Base-by-base conservation (phyloP, 1,140 invertebrate species). In the Drosophila albomicans region DNA sequence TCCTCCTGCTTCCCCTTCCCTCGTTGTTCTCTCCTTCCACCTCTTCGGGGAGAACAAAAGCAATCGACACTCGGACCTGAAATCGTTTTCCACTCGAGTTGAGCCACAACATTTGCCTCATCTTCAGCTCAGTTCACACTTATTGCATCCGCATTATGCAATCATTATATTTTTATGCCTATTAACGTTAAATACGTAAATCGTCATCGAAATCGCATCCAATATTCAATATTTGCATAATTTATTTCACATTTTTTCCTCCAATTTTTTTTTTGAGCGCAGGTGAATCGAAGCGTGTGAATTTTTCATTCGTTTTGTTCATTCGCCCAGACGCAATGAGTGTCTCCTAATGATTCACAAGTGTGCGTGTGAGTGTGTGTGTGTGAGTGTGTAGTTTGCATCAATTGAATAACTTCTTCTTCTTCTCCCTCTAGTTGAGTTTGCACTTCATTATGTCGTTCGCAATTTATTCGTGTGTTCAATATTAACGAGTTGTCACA, bases 161-260 rank as follows among this genome's bases (percentile, higher is more conserved):
- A 86, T 86, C 82, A 86, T 86, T 86, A 86, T 76, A 79, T 76
- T 86, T 69, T 86, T 75, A 74, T 86, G 82, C 78, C 82, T 86
- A 86, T 86, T 86, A 82, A 72, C 73, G 64, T 57, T 72, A 86
- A 86, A 82, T 66, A 85, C 75, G 63, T 70, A 56, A 78, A 75
- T 54, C 59, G 28, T 38, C 32, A 16, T 52, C 49, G 49, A 25
- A 25, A 56, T 32, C 45, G 8, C 8, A 48, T 51, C 38, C 8
- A 41, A 41, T 32, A 32, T 8, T 41, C 8, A 43, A 7, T 38
- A 51, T 52, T 64, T 45, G 48, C 11, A 65, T 65, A 70, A 63
- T 86, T 85, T 86, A 63, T 86, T 85, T 86, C 7, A 70, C 82
- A 82, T 82, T 79, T 68, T 68, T 76, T 67, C 62, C 20, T 25